Evolutionary conservation across 2,888 invertebrate species (phyloP), one percentile per base, ranked within the genome.

Genomic region (Nemapogon koenigi): DNA sequence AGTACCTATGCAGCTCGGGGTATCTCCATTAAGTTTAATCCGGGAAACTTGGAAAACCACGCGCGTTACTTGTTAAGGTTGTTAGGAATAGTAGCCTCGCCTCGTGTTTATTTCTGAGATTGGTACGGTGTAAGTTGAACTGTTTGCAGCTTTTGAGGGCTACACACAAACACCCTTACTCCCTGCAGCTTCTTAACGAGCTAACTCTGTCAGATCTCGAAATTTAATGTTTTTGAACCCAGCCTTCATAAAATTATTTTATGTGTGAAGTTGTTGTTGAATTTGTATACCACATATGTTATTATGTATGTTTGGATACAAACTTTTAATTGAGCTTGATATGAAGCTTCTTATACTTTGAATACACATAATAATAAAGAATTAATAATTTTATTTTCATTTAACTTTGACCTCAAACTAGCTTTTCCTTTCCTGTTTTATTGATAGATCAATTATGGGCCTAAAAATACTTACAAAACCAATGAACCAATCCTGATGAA

Each of bases 41-140:
- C 58, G 53, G 50, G 50, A 51, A 55, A 62, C 59, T 62, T 62
- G 55, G 55, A 54, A 56, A 58, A 61, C 62, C 58, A 60, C 53
- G 49, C 55, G 54, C 52, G 53, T 15, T 15, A 65, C 61, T 66
- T 63, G 54, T 50, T 59, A 54, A 60, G 59, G 22, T 62, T 66
- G 66, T 66, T 63, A 62, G 62, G 53, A 53, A 54, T 62, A 60
- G 64, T 62, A 60, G 63, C 58, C 62, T 19, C 58, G 52, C 59
- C 62, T 63, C 59, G 61, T 68, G 68, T 69, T 68, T 70, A 66
- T 68, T 69, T 65, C 62, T 58, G 57, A 67, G 67, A 70, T 68
- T 67, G 67, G 59, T 62, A 64, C 66, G 62, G 62, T 63, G 68
- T 66, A 62, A 64, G 62, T 68, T 59, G 62, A 67, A 64, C 53